These are phyloP conservation scores for Acleris holmiana DNA, from an alignment of 2,888 invertebrate genomes.

Conservation along the genomic window DNA sequence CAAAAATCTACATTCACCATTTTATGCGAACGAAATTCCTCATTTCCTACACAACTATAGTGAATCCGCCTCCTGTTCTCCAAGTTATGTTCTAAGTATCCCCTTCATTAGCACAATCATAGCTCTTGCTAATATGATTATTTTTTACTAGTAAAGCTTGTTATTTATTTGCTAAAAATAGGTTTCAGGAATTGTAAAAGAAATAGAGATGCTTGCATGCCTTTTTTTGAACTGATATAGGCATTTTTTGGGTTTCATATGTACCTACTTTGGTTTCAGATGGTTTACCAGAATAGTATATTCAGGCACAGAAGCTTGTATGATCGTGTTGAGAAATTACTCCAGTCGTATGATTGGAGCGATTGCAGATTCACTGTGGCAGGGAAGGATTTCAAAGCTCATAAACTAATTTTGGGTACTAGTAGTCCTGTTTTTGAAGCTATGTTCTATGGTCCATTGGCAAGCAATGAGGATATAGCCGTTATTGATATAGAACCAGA, in stretches of 20 bases:
- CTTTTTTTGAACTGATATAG: background rate
- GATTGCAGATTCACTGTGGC: conserved; percentile 85
- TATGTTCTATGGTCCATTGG: conserved; percentile 87
- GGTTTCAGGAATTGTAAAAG: too few relatives aligned
- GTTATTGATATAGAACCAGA: conserved; percentile 85
- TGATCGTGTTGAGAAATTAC: conserved; percentile 74
- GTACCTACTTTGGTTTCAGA: conserved; percentile 59
- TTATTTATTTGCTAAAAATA: conserved; percentile 4
- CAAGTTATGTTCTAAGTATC: conserved; percentile 18
- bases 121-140: conserved; percentile 15
- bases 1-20: background rate
- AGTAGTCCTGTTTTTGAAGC: conserved; percentile 88
- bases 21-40: background rate
- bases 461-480: conserved; percentile 73
- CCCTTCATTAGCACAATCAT: conserved; percentile 7
- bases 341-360: conserved; percentile 81
- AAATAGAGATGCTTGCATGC: conserved; percentile 12
- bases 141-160: conserved; percentile 1
- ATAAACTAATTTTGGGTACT: conserved; percentile 86
- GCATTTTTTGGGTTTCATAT: background rate
- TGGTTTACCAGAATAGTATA: conserved; percentile 64
- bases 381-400: conserved; percentile 81
- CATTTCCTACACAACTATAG: background rate
- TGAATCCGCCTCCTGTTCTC: conserved; percentile 9
- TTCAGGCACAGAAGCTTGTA: conserved; percentile 66